phyloP scores from a whole-genome alignment of 1,140 invertebrate genomes.

The Drosophila quadrilineata region DNA sequence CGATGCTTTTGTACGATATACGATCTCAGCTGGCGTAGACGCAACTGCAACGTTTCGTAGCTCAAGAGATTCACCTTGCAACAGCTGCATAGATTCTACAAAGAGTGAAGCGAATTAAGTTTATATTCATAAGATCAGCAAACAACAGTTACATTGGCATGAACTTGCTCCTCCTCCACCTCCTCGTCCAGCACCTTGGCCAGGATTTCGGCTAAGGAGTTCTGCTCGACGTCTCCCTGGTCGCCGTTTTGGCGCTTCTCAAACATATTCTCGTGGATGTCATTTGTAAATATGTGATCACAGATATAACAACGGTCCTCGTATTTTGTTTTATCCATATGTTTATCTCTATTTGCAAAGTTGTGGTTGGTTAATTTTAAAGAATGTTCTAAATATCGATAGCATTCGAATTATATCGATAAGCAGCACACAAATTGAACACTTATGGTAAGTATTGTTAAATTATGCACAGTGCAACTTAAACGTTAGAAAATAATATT shows the following conservation, averaged over 20 bases:
- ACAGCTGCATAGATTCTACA: constrained; percentile 27
- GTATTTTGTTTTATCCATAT: not conserved
- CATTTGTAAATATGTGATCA: constrained; percentile 10
- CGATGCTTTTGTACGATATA: constrained; percentile 6
- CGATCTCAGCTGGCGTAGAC: no score
- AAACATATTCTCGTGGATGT: constrained; percentile 27
- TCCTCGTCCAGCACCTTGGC: not conserved
- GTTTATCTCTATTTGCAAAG: no score
- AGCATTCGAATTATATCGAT: no score
- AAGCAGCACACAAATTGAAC: no score
- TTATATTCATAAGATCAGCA: not conserved
- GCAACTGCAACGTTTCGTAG: constrained; percentile 2
- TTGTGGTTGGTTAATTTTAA: no score
- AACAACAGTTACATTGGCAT: constrained; percentile 14
- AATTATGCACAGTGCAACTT: no score
- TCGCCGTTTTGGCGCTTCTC: constrained; percentile 11
- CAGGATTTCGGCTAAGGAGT: constrained; percentile 11
- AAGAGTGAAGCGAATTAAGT: not conserved
- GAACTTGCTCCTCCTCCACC: constrained; percentile 4
- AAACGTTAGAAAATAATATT: no score
- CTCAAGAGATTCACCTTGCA: constrained; percentile 31
- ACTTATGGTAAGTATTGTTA: no score
- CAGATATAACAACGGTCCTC: constrained; percentile 18
- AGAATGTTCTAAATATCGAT: no score
- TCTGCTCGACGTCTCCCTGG: constrained; percentile 3